Conservation (phyloP, 2,113 vertebrate species). For the Oreochromis niloticus region DNA sequence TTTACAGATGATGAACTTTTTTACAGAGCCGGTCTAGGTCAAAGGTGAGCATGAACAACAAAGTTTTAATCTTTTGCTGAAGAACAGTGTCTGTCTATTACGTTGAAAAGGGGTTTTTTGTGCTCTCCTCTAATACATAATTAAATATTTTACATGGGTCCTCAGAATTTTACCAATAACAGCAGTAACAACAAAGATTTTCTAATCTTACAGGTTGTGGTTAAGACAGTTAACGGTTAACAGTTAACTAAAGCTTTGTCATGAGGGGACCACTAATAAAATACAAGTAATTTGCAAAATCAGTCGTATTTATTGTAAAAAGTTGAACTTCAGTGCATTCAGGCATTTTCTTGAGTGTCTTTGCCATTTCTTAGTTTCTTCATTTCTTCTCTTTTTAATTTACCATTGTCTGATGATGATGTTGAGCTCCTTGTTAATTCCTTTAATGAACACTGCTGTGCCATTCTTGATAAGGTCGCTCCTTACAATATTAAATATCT, state of each 20-base stretch:
- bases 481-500: background rate
- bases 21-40: background rate
- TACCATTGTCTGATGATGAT: background rate
- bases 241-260: background rate
- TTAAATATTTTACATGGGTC: background rate
- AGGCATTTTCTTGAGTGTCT: background rate
- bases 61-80: background rate
- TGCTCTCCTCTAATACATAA: background rate
- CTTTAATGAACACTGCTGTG: background rate
- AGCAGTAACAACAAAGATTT: background rate
- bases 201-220: background rate
- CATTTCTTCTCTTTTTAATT: background rate
- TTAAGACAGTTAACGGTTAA: background rate
- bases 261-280: background rate
- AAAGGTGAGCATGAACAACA: background rate
- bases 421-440: background rate
- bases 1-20: background rate
- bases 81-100: background rate
- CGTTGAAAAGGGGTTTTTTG: accelerated
- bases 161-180: background rate
- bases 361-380: background rate
- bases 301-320: background rate
- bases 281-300: background rate
- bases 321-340: background rate
- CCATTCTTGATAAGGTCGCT: background rate